phyloP scores from a whole-genome alignment of 2,113 vertebrate genomes.

The Oreochromis aureus region DNA sequence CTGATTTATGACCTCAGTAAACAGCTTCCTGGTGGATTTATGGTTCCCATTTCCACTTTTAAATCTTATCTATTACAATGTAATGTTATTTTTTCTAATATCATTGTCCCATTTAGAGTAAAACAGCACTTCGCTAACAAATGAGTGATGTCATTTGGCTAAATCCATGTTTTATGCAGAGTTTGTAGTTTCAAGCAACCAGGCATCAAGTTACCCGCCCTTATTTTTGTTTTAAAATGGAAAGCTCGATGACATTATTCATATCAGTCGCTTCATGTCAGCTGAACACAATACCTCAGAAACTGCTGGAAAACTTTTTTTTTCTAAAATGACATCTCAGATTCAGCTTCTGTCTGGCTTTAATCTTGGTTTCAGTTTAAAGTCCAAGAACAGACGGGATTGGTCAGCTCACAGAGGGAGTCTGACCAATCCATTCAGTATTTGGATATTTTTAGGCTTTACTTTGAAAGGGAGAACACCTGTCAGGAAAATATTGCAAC shows the following conservation, averaged over 20 bases:
- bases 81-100: not conserved
- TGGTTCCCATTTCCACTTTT: not conserved
- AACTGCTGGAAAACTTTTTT: not conserved
- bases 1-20: not conserved
- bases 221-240: not conserved
- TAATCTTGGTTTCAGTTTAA: not conserved
- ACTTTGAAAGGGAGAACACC: not conserved
- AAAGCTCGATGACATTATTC: not conserved
- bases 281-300: not conserved
- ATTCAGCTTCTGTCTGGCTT: not conserved
- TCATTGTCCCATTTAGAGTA: not conserved
- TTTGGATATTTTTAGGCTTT: not conserved
- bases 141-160: not conserved
- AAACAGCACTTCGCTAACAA: not conserved
- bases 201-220: not conserved
- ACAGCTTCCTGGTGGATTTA: not conserved
- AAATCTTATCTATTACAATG: not conserved
- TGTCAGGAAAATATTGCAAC: not conserved
- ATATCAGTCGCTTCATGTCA: not conserved
- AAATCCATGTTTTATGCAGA: not conserved
- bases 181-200: not conserved
- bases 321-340: not conserved
- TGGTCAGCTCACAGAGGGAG: not conserved
- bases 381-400: not conserved
- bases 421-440: not conserved